A percentile compares a stretch with the other conserved stretches of the same genome.
phyloP scores from a whole-genome alignment of 1,140 invertebrate species.

The Adoxophyes honmai region DNA sequence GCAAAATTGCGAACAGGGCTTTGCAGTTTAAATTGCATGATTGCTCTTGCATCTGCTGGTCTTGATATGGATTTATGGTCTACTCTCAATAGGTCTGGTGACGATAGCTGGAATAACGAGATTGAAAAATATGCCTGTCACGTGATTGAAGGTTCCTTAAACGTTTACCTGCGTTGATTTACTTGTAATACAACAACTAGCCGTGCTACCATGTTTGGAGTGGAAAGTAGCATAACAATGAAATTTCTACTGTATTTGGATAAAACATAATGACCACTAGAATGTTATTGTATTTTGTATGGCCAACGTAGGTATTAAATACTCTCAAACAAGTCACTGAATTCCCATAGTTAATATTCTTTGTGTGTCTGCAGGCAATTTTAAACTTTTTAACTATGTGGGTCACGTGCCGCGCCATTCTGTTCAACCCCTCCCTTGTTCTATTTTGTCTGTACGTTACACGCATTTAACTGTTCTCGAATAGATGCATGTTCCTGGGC shows the following conservation, averaged over 20 bases:
- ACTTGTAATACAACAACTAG: no score
- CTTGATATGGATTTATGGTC: constrained; percentile 66
- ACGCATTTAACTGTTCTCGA: constrained; percentile 3
- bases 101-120: constrained; percentile 23
- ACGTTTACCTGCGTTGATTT: no score
- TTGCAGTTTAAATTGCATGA: constrained; percentile 60
- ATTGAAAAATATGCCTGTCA: constrained; percentile 1
- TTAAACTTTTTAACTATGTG: constrained; percentile 25
- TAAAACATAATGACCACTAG: no score
- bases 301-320: no score
- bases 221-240: no score
- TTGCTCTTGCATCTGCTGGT: constrained; percentile 43
- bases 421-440: constrained; percentile 19
- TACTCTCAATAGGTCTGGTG: constrained; percentile 34
- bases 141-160: no score
- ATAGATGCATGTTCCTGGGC: constrained; percentile 7
- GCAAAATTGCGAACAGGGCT: constrained; percentile 51
- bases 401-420: constrained; percentile 26
- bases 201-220: no score
- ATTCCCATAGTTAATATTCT: constrained; percentile 12
- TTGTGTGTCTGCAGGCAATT: constrained; percentile 11
- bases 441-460: constrained; percentile 10
- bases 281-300: no score
- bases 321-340: constrained; percentile 7
- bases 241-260: no score